These are phyloP conservation scores for Prolemur simus DNA, from an alignment of 2,113 vertebrate species.

Conservation along the genomic window DNA sequence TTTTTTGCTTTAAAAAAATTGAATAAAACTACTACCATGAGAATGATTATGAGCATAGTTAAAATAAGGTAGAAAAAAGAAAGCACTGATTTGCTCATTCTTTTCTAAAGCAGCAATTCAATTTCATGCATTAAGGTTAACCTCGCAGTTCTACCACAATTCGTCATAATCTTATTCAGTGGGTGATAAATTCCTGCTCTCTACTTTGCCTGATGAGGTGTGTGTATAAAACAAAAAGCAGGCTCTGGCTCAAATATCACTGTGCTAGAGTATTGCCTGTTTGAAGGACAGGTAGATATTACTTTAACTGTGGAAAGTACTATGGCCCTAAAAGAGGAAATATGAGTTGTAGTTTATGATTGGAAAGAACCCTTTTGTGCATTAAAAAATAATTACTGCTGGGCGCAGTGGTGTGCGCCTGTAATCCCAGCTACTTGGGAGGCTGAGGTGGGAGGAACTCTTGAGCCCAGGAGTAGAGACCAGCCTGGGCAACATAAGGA, in stretches of 20 bases:
- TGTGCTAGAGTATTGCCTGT: conserved; percentile 48
- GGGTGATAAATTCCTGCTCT: not conserved
- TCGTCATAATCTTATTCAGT: not conserved
- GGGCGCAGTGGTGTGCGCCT: too few species aligned
- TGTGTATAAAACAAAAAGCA: not conserved
- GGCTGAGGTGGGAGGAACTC: too few species aligned
- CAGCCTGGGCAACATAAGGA: too few species aligned
- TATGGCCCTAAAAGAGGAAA: not conserved
- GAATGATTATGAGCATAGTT: not conserved
- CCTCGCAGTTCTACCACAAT: not conserved
- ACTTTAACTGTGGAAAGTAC: not conserved
- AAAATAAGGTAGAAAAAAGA: not conserved
- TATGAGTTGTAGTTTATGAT: not conserved
- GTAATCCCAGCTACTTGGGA: too few species aligned
- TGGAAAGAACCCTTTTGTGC: not conserved
- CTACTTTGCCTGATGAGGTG: not conserved
- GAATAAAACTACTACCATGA: not conserved
- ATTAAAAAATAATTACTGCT: not conserved
- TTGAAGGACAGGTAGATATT: conserved; percentile 68
- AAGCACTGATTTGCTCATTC: not conserved
- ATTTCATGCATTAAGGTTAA: not conserved
- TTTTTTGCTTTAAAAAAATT: not conserved
- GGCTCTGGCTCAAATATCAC: conserved; percentile 68
- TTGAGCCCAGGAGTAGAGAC: too few species aligned
- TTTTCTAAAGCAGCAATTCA: conserved; percentile 4